These are phyloP conservation scores for Passer domesticus DNA, from an alignment of 2,113 vertebrate genomes.

Conservation along the genomic window DNA sequence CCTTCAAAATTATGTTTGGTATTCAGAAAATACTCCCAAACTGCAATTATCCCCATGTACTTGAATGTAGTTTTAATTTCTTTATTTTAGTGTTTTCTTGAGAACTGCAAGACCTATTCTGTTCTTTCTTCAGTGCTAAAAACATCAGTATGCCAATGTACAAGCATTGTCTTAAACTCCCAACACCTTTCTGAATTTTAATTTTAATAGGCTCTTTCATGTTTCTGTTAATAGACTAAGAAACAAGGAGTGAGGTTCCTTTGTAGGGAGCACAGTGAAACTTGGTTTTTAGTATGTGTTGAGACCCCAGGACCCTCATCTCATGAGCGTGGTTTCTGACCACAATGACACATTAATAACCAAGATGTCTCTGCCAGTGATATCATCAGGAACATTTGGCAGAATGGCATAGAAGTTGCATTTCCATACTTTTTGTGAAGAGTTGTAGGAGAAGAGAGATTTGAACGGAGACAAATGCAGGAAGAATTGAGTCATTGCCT, in stretches of 20 bases:
- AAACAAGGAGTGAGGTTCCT: neutral
- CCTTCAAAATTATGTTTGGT: neutral
- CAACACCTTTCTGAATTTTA: neutral
- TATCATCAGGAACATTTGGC: neutral
- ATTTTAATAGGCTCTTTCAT: neutral
- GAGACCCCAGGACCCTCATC: neutral
- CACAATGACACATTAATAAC: neutral
- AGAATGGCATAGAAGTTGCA: neutral
- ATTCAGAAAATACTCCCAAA: neutral
- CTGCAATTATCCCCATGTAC: neutral
- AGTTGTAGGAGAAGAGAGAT: neutral
- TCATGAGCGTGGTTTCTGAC: neutral
- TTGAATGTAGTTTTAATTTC: neutral
- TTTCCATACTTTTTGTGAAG: neutral
- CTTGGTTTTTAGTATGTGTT: neutral
- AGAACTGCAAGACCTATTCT: neutral
- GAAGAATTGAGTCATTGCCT: slow-evolving; percentile 8
- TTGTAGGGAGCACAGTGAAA: neutral
- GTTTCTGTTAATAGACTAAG: neutral
- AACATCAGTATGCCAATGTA: neutral
- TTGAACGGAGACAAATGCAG: neutral
- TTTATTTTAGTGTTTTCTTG: neutral
- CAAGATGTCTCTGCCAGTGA: neutral
- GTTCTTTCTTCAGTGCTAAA: neutral
- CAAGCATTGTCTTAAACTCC: neutral